Evolutionary conservation across 2,797 vertebrate genomes (phyloP).

Genomic region (Sarcoramphus papa): DNA sequence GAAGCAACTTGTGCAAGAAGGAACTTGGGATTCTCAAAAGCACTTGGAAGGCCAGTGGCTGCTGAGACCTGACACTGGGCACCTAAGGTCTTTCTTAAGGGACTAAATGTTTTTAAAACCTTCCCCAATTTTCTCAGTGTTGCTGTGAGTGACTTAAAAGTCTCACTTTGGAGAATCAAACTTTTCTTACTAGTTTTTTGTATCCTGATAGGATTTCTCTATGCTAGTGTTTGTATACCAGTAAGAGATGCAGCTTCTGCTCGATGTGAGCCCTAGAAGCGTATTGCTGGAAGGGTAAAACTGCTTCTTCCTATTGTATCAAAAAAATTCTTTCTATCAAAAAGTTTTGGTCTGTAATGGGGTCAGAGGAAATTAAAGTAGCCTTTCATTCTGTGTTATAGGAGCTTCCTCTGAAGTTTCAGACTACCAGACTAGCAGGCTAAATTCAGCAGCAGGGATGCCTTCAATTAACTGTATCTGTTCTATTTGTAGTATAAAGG

Average conservation of each 20-base stretch:
- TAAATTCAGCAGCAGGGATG: slow-evolving; percentile 67
- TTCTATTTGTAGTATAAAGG: slow-evolving; percentile 73
- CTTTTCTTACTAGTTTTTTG: background rate
- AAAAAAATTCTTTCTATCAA: slow-evolving; percentile 43
- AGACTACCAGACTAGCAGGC: slow-evolving; percentile 42
- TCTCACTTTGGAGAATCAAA: background rate
- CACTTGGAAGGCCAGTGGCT: background rate
- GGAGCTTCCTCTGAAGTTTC: slow-evolving; percentile 64
- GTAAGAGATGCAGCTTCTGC: background rate
- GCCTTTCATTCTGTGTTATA: slow-evolving; percentile 47
- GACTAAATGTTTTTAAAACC: background rate
- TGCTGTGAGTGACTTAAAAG: background rate
- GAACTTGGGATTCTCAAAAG: background rate
- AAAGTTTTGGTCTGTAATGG: slow-evolving; percentile 48
- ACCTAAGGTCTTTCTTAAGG: background rate
- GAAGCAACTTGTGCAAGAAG: background rate
- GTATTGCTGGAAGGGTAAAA: slow-evolving; percentile 15
- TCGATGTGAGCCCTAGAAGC: background rate
- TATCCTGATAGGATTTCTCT: background rate
- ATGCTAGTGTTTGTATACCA: background rate
- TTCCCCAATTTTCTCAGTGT: background rate
- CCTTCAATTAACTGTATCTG: slow-evolving; percentile 71
- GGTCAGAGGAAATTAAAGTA: slow-evolving; percentile 71
- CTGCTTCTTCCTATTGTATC: slow-evolving; percentile 22
- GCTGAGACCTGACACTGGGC: background rate